Evolutionary conservation across 2,888 invertebrate species (phyloP), one percentile per base, ranked within the genome.

Genomic region (Seladonia tumulorum): DNA sequence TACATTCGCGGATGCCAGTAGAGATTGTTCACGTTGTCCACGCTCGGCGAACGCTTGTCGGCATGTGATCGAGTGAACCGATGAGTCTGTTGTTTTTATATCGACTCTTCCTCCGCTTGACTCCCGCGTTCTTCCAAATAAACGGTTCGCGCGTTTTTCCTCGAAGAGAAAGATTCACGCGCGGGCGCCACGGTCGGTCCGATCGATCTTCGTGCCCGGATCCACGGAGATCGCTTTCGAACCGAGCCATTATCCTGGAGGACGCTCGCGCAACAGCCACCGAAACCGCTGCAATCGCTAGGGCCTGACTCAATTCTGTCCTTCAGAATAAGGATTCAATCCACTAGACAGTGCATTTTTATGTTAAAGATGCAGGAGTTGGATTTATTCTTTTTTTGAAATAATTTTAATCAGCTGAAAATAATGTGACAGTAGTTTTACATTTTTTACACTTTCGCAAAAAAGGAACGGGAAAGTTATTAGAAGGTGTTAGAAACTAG

Each of bases 81-180:
- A 87, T 88, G 86, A 83, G 85, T 82, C 87, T 82, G 89, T 90
- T 91, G 87, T 88, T 92, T 92, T 93, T 92, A 92, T 92, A 93
- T 87, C 81, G 80, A 72, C 79, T 81, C 81, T 86, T 88, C 83
- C 85, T 76, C 81, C 82, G 76, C 79, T 66, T 82, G 66, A 39
- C 76, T 81, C 80, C 66, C 72, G 8, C 72, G 47, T 79, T 81
- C 60, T 63, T 47, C 66, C 60, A 79, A 86, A 86, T 79, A 77
- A 66, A 73, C 63, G 72, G 25, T 79, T 73, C 53, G 49, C 42
- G 39, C 66, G 63, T 72, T 81, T 87, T 75, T 75, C 42, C 60
- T 35, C 25, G 7, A n/a, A 71, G 73, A 35, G 14, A 25, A 35
- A 71, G 35, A 47, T 66, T 10, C 22, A n/a, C n/a, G 18, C 42